Evolutionary conservation across 2,113 vertebrate species (phyloP).

Genomic region (Colius striatus): DNA sequence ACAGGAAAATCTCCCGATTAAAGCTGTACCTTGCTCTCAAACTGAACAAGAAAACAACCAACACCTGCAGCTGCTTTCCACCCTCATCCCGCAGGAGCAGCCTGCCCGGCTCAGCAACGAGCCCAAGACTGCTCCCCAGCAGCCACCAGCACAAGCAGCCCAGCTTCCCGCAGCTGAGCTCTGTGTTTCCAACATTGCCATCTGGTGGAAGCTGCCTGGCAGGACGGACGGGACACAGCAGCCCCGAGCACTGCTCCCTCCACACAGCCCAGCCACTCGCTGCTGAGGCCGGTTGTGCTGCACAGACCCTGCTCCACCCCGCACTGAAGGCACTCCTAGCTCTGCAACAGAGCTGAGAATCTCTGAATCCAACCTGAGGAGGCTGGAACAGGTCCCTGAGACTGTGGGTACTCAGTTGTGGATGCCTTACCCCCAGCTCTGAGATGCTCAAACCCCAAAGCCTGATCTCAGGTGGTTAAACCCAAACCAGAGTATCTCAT

Average conservation of each 20-base stretch:
- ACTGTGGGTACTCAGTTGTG: neutral
- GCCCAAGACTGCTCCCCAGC: neutral
- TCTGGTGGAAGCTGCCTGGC: constrained; percentile 23
- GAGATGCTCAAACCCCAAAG: neutral
- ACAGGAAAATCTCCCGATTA: neutral
- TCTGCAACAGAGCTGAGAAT: neutral
- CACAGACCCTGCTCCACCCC: neutral
- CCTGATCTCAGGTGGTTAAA: neutral
- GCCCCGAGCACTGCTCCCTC: neutral
- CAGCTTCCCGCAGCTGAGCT: neutral
- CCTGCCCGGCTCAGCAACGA: neutral
- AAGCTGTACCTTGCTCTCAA: neutral
- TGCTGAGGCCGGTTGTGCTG: neutral
- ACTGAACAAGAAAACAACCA: neutral
- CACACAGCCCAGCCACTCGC: neutral
- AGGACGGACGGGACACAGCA: neutral
- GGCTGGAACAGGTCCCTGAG: neutral
- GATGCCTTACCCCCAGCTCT: neutral
- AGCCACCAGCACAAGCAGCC: neutral
- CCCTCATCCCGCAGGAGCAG: neutral
- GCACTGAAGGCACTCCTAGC: neutral
- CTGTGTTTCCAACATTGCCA: constrained; percentile 36
- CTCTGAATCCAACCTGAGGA: neutral
- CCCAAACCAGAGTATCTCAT: neutral
- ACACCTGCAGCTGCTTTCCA: neutral